These are phyloP conservation scores for Tiliacea aurago DNA, from an alignment of 2,888 invertebrate genomes.

Conservation along the genomic window DNA sequence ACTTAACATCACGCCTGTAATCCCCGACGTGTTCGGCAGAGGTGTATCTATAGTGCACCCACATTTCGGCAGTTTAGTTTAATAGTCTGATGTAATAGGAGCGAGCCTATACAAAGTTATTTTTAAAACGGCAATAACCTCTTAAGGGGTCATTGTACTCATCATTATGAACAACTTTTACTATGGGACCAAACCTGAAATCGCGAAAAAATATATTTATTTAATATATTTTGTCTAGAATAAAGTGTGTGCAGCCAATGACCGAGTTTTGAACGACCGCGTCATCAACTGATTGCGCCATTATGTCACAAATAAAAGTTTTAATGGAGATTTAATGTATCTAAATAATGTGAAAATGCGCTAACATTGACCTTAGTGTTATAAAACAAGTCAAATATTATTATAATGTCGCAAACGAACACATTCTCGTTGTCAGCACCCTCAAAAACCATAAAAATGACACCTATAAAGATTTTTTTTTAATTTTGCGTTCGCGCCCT, in stretches of 20 bases:
- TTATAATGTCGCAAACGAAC: neutral
- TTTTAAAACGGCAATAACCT: too few species aligned
- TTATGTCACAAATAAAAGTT: conserved; percentile 5
- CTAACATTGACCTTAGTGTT: conserved; percentile 15
- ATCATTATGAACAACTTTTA: too few species aligned
- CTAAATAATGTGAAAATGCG: conserved; percentile 2
- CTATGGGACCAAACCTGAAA: too few species aligned
- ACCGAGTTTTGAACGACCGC: neutral
- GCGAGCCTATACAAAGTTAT: too few species aligned
- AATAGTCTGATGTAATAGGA: neutral
- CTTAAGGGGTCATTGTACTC: too few species aligned
- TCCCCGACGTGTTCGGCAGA: neutral
- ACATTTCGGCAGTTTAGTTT: neutral
- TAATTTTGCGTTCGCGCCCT: too few species aligned
- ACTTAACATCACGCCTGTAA: neutral
- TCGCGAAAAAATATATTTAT: too few species aligned
- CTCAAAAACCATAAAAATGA: neutral
- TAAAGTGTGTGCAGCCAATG: neutral
- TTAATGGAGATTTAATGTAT: conserved; percentile 19
- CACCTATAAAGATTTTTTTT: neutral
- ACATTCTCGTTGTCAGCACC: neutral
- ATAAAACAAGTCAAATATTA: conserved; percentile 8
- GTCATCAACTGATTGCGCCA: conserved; percentile 9
- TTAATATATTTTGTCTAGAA: neutral
- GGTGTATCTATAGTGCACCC: neutral